Conservation (phyloP, 1,140 invertebrate species). For the Amphibalanus amphitrite region DNA sequence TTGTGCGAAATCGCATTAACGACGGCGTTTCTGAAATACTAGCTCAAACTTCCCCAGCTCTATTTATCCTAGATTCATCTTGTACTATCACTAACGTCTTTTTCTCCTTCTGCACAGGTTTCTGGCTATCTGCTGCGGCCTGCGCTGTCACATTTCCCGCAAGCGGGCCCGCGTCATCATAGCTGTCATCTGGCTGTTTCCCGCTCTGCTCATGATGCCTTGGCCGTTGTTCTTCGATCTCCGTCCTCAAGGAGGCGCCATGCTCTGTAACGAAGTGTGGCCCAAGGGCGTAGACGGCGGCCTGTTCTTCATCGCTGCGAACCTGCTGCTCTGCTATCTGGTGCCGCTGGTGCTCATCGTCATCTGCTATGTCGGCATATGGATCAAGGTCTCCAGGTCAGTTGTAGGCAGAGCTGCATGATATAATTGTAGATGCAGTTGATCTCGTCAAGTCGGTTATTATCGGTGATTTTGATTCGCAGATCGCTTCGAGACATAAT, state of each 20-base stretch:
- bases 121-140: slow-evolving; percentile 82
- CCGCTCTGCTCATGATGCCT: slow-evolving; percentile 60
- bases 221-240: slow-evolving; percentile 81
- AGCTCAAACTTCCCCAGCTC: too few relatives aligned
- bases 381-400: slow-evolving; percentile 72
- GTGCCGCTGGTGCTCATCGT: slow-evolving; percentile 78
- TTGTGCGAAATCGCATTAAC: too few relatives aligned
- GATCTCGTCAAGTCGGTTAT: too few relatives aligned
- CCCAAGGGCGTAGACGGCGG: slow-evolving; percentile 56
- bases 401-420: too few relatives aligned
- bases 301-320: slow-evolving; percentile 73
- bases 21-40: too few relatives aligned
- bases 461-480: too few relatives aligned
- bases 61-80: too few relatives aligned
- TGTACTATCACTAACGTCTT: too few relatives aligned
- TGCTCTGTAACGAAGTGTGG: slow-evolving; percentile 45
- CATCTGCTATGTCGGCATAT: slow-evolving; percentile 81
- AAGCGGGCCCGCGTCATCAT: slow-evolving; percentile 67
- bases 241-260: slow-evolving; percentile 26
- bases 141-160: slow-evolving; percentile 79
- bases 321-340: slow-evolving; percentile 80
- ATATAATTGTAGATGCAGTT: too few relatives aligned
- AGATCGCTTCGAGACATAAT: too few relatives aligned
- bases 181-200: slow-evolving; percentile 75
- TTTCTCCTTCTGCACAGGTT: slow-evolving; percentile 44